Conservation (phyloP, 2,888 invertebrate genomes). For the Ectemnius continuus region DNA sequence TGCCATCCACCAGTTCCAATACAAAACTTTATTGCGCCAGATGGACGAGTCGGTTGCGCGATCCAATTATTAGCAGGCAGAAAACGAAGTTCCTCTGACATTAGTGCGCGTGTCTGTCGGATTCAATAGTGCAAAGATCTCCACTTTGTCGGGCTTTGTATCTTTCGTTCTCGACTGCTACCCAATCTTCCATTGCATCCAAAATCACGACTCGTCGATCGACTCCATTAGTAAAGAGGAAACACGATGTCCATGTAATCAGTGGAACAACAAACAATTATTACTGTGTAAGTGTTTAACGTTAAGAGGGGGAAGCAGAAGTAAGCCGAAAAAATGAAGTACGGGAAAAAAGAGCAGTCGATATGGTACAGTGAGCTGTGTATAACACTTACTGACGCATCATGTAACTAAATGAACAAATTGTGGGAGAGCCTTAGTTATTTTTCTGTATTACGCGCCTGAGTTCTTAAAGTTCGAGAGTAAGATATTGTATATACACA, state of each 20-base stretch:
- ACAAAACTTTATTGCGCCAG: slow-evolving; percentile 33
- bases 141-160: slow-evolving; percentile 24
- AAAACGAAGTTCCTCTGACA: slow-evolving; percentile 43
- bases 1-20: slow-evolving; percentile 41
- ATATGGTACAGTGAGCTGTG: slow-evolving; percentile 16
- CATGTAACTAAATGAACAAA: slow-evolving; percentile 33
- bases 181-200: not conserved
- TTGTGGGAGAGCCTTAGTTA: slow-evolving; percentile 45
- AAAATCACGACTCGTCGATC: slow-evolving; percentile 36
- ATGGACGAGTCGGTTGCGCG: slow-evolving; percentile 41
- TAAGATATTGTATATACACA: slow-evolving; percentile 58
- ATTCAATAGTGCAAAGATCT: slow-evolving; percentile 12
- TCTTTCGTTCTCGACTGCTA: not conserved
- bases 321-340: not conserved
- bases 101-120: slow-evolving; percentile 19
- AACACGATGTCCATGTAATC: not conserved
- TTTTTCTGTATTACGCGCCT: slow-evolving; percentile 48
- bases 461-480: slow-evolving; percentile 53
- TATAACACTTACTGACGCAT: slow-evolving; percentile 40
- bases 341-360: not conserved
- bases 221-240: slow-evolving; percentile 11
- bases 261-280: slow-evolving; percentile 2
- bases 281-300: slow-evolving; percentile 14
- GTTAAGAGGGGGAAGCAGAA: not conserved
- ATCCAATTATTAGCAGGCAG: not conserved